phyloP scores from a whole-genome alignment of 2,113 vertebrate genomes.

The Tetrao urogallus region DNA sequence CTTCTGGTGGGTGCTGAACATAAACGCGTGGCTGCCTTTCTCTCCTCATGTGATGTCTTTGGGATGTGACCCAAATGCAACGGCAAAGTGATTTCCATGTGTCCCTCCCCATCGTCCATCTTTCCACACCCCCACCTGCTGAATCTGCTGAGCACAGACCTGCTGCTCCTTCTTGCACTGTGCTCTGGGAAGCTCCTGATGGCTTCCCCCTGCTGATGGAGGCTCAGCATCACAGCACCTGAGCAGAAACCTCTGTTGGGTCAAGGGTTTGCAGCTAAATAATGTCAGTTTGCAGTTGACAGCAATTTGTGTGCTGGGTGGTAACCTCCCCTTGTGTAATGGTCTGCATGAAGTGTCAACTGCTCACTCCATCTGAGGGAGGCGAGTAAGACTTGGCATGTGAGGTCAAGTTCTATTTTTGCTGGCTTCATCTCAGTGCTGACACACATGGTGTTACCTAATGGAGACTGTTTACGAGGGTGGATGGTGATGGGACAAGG shows the following conservation, averaged over 20 bases:
- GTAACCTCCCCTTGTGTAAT: accelerated
- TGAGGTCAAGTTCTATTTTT: no score
- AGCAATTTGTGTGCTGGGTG: not conserved
- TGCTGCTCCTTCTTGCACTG: accelerated
- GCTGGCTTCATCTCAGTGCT: not conserved
- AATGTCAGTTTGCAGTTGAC: no score
- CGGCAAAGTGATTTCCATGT: accelerated
- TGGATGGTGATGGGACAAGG: no score
- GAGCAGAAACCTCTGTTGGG: not conserved
- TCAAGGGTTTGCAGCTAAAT: not conserved
- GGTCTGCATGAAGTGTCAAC: not conserved
- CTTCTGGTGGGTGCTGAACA: accelerated
- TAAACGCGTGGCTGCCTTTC: not conserved
- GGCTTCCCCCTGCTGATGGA: not conserved
- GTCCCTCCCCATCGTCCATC: not conserved
- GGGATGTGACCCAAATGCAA: no score
- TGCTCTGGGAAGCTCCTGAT: accelerated
- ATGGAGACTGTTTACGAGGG: not conserved
- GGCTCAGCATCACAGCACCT: accelerated
- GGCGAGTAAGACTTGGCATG: no score
- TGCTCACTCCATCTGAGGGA: not conserved
- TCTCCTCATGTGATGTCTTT: not conserved
- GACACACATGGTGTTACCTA: not conserved
- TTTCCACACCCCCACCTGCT: not conserved
- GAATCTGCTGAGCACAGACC: accelerated